A percentile compares a stretch with the other conserved stretches of the same genome.
Conservation (phyloP, 2,888 invertebrate species). For the Quadriops clusia region DNA sequence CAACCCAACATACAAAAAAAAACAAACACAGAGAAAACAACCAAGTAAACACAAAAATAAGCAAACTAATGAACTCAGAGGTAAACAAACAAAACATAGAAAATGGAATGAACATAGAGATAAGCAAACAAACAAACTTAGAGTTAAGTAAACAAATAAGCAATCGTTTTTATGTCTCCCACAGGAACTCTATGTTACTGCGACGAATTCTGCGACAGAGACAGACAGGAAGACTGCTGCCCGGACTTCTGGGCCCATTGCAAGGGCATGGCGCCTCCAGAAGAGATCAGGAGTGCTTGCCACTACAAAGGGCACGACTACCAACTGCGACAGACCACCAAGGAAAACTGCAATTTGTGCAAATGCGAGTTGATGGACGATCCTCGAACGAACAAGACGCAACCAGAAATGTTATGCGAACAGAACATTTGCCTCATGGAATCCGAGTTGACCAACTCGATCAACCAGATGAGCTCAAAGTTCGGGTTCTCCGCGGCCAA, state of each 20-base stretch:
- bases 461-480: slow-evolving; percentile 44
- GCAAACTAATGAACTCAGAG: too few relatives aligned
- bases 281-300: slow-evolving; percentile 35
- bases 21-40: too few relatives aligned
- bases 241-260: slow-evolving; percentile 80
- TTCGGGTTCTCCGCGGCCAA: slow-evolving; percentile 71
- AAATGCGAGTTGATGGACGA: slow-evolving; percentile 39
- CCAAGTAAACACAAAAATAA: too few relatives aligned
- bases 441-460: slow-evolving; percentile 50
- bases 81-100: too few relatives aligned
- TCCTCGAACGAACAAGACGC: slow-evolving; percentile 4
- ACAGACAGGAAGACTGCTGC: slow-evolving; percentile 71
- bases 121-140: too few relatives aligned
- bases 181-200: slow-evolving; percentile 84
- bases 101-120: too few relatives aligned
- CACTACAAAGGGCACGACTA: slow-evolving; percentile 38
- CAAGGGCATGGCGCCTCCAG: slow-evolving; percentile 34
- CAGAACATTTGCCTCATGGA: slow-evolving; percentile 65
- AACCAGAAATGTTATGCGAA: slow-evolving; percentile 52
- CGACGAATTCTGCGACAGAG: slow-evolving; percentile 76
- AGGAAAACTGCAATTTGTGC: slow-evolving; percentile 61
- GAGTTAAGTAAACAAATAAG: too few relatives aligned
- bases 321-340: slow-evolving; percentile 42
- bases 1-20: too few relatives aligned
- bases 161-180: too few relatives aligned